A percentile compares a stretch with the other conserved stretches of the same genome.
Evolutionary conservation across 2,888 invertebrate genomes (phyloP).

Genomic region (Ceriagrion tenellum): DNA sequence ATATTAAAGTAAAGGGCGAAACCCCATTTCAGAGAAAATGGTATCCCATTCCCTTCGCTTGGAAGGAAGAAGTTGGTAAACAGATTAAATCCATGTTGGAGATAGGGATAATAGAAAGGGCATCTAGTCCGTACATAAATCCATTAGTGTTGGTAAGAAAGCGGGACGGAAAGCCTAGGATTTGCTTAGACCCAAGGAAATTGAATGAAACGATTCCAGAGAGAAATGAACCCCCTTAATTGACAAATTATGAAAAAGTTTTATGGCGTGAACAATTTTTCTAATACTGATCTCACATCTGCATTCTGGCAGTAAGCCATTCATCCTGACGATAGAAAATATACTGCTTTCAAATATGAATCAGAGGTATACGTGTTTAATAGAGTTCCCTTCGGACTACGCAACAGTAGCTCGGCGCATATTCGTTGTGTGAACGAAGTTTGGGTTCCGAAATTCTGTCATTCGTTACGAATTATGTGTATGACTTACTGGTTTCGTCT

Average conservation of each 20-base stretch:
- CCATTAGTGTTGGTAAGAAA: neutral
- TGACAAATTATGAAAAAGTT: neutral
- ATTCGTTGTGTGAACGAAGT: too few relatives aligned
- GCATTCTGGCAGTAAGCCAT: neutral
- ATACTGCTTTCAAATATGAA: too few relatives aligned
- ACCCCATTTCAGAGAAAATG: too few relatives aligned
- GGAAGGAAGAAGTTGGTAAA: neutral
- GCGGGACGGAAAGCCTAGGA: neutral
- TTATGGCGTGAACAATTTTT: neutral
- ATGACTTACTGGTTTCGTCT: too few relatives aligned
- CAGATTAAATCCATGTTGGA: neutral
- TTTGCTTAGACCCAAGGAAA: neutral
- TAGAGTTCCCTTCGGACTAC: too few relatives aligned
- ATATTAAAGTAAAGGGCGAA: too few relatives aligned
- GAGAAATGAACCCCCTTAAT: neutral
- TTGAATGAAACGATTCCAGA: neutral
- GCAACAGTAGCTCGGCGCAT: too few relatives aligned
- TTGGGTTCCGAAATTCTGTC: too few relatives aligned
- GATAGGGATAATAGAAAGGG: neutral
- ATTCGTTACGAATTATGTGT: too few relatives aligned
- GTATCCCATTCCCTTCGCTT: neutral
- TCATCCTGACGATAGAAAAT: too few relatives aligned
- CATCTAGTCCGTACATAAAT: neutral
- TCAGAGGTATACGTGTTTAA: too few relatives aligned
- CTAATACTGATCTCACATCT: neutral